Percentiles rank a stretch among this genome's conserved stretches.
These are phyloP conservation scores for Eonycteris spelaea DNA, from an alignment of 2,113 vertebrate species.

Conservation along the genomic window DNA sequence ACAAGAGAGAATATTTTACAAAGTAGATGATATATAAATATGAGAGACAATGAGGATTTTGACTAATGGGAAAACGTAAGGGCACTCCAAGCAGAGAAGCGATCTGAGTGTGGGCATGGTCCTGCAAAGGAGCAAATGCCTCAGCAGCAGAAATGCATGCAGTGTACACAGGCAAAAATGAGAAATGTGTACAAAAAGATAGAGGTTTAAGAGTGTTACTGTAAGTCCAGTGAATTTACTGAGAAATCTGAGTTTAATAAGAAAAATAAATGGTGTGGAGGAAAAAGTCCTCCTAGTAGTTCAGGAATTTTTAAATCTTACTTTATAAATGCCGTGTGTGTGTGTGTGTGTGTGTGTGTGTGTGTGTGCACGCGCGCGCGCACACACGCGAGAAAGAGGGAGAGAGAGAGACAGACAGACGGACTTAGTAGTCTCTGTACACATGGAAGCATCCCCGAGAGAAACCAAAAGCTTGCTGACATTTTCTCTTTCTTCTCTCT, in stretches of 20 bases:
- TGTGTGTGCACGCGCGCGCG: background rate
- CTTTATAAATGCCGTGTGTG: background rate
- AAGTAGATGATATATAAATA: background rate
- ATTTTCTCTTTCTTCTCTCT: background rate
- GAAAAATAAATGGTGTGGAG: background rate
- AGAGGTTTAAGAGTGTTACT: background rate
- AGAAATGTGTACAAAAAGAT: background rate
- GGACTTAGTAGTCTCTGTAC: background rate
- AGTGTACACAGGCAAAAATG: background rate
- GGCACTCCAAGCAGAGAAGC: background rate
- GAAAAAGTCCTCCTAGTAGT: background rate
- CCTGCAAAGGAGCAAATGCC: background rate
- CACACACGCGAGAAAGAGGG: background rate
- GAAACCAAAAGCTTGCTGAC: background rate
- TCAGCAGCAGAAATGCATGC: background rate
- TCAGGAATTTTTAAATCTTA: background rate
- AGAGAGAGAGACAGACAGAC: too few relatives aligned
- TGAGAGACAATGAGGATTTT: background rate
- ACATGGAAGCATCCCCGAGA: background rate
- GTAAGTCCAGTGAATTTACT: background rate
- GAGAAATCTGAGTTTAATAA: slow-evolving; percentile 32
- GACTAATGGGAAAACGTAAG: background rate
- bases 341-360: background rate
- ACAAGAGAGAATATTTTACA: background rate
- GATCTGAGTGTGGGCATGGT: background rate